These are phyloP conservation scores for Gadus macrocephalus DNA, from an alignment of 2,113 vertebrate genomes.

Conservation along the genomic window DNA sequence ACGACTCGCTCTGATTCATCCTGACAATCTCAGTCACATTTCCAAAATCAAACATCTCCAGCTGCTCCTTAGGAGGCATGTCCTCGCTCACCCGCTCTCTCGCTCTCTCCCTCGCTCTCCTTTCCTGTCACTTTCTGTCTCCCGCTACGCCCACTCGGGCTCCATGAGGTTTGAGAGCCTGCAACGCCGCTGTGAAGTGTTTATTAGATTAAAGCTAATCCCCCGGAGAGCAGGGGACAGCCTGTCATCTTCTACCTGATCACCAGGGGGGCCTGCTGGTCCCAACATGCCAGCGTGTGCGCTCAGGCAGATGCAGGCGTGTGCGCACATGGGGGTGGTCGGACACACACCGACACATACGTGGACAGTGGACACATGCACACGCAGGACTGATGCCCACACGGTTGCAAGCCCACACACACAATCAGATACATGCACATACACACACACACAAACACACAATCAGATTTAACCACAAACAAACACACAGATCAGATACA, in stretches of 20 bases:
- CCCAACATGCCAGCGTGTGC: background rate
- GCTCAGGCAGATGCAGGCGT: no score
- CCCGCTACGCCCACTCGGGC: background rate
- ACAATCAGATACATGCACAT: no score
- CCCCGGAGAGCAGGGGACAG: background rate
- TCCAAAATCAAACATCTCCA: background rate
- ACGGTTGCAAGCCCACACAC: background rate
- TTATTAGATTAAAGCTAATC: conserved; percentile 10
- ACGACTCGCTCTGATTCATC: background rate
- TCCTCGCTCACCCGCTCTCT: background rate
- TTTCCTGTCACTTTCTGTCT: background rate
- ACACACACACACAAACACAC: background rate
- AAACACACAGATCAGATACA: background rate
- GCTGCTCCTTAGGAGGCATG: background rate
- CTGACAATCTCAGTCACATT: background rate
- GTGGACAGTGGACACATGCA: background rate
- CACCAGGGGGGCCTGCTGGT: background rate
- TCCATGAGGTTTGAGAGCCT: background rate
- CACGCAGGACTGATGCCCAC: background rate
- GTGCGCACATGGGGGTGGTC: no score
- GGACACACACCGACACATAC: background rate
- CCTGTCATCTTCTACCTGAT: conserved; percentile 9
- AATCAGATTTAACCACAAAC: background rate
- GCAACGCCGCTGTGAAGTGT: background rate
- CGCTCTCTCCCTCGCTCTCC: background rate